A percentile compares a stretch with the other conserved stretches of the same genome.
Evolutionary conservation across 2,113 vertebrate genomes (phyloP).

Genomic region (Centropus bengalensis): DNA sequence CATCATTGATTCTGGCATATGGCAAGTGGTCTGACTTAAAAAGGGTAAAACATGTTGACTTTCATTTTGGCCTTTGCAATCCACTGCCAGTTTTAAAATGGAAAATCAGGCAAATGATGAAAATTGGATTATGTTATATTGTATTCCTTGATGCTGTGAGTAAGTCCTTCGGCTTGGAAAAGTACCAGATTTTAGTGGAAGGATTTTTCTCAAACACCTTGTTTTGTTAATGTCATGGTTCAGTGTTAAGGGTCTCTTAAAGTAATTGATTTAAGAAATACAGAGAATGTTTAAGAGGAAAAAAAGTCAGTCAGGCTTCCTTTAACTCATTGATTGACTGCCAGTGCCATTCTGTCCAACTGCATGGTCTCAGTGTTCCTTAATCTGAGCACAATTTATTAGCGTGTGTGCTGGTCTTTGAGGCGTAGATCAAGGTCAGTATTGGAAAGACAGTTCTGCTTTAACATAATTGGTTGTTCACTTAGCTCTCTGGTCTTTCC

Average conservation of each 20-base stretch:
- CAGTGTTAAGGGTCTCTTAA: neutral
- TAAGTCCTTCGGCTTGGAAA: neutral
- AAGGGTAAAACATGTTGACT: neutral
- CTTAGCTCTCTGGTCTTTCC: accelerated
- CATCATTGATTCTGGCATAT: neutral
- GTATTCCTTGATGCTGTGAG: neutral
- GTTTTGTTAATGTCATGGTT: neutral
- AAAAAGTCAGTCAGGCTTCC: neutral
- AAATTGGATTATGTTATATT: accelerated
- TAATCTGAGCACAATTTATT: neutral
- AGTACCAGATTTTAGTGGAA: neutral
- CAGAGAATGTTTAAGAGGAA: accelerated
- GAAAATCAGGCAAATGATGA: neutral
- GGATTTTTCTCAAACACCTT: neutral
- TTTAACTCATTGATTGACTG: neutral
- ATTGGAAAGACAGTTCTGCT: neutral
- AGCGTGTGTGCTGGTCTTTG: neutral
- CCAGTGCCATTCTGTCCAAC: neutral
- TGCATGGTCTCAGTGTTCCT: neutral
- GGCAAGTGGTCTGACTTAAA: neutral
- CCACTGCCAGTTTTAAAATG: neutral
- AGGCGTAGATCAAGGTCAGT: neutral
- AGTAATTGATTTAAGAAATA: neutral
- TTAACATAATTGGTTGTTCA: neutral
- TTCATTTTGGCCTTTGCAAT: neutral